A percentile compares a stretch with the other conserved stretches of the same genome.
Evolutionary conservation across 1,140 invertebrate species (phyloP).

Genomic region (Lamellibrachia luymesi): DNA sequence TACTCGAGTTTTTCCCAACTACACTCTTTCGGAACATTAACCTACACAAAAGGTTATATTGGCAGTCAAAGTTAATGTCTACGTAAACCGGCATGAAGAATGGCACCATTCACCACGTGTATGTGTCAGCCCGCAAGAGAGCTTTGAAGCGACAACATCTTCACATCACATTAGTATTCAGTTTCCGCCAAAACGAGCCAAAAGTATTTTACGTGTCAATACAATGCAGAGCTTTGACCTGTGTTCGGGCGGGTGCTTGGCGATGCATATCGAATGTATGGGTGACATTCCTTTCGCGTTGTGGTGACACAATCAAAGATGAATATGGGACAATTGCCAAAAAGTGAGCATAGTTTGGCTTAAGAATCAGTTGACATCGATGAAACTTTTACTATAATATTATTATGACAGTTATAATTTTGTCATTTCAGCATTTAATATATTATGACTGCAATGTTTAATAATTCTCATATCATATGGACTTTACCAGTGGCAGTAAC

Average conservation of each 20-base stretch:
- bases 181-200: background rate
- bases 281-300: too few species aligned
- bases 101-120: background rate
- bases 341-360: too few species aligned
- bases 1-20: background rate
- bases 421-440: too few species aligned
- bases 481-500: too few species aligned
- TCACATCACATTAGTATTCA: background rate
- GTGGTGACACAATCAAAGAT: too few species aligned
- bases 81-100: background rate
- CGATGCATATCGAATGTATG: too few species aligned
- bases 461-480: too few species aligned
- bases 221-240: background rate
- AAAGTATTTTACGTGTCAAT: background rate
- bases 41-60: background rate
- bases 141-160: background rate
- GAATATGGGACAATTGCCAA: too few species aligned
- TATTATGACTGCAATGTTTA: too few species aligned
- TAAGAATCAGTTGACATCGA: too few species aligned
- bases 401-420: too few species aligned
- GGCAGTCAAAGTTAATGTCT: background rate
- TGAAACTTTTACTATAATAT: too few species aligned
- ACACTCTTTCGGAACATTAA: background rate
- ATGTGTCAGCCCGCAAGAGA: background rate
- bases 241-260: background rate